A percentile compares a stretch with the other conserved stretches of the same genome.
Evolutionary conservation across 2,888 invertebrate species (phyloP).

Genomic region (Rhamnusium bicolor): DNA sequence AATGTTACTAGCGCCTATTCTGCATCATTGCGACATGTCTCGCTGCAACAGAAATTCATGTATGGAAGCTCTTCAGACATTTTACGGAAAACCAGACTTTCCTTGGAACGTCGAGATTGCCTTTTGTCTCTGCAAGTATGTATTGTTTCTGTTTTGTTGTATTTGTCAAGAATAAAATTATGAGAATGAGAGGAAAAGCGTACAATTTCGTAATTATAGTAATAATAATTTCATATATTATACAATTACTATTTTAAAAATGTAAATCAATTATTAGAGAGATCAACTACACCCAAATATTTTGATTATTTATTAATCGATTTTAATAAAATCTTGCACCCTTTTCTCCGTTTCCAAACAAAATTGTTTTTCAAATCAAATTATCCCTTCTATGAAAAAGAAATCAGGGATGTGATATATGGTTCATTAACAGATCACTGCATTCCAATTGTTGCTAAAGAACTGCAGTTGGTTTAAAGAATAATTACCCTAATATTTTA

Average conservation of each 20-base stretch:
- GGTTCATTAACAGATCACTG: too few relatives aligned
- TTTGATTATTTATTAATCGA: too few relatives aligned
- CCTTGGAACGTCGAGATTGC: conserved; percentile 92
- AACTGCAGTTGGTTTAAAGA: too few relatives aligned
- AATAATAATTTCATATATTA: neutral
- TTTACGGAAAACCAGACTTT: conserved; percentile 86
- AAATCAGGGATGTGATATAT: too few relatives aligned
- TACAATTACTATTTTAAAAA: neutral
- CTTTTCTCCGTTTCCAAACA: too few relatives aligned
- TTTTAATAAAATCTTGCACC: too few relatives aligned
- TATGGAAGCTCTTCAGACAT: conserved; percentile 89
- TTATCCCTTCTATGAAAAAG: too few relatives aligned
- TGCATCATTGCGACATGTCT: conserved; percentile 85
- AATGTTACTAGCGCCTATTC: conserved; percentile 85
- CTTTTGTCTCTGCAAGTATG: conserved; percentile 95
- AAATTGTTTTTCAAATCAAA: too few relatives aligned
- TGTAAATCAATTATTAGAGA: too few relatives aligned
- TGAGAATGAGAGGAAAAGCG: neutral
- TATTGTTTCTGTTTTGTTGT: conserved; percentile 57
- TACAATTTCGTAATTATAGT: neutral
- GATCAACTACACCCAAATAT: too few relatives aligned
- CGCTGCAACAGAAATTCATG: conserved; percentile 89
- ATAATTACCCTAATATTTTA: too few relatives aligned
- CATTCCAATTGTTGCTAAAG: too few relatives aligned
- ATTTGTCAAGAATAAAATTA: neutral